Conservation (phyloP, 1,140 invertebrate genomes). For the Centruroides sculpturatus region DNA sequence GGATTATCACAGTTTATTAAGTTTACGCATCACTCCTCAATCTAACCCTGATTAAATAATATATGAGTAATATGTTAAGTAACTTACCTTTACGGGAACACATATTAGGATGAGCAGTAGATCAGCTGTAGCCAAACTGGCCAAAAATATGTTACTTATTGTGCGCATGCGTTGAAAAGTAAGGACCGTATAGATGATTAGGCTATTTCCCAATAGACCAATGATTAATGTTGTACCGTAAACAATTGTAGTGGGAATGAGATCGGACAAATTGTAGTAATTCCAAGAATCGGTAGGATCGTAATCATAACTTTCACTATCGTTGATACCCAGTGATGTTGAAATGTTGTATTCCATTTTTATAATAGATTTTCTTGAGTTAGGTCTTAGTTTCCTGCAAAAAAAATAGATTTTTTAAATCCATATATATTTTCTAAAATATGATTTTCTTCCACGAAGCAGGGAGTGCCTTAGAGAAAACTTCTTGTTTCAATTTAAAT, state of each 20-base stretch:
- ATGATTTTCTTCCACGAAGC: too few relatives aligned
- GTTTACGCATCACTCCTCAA: too few relatives aligned
- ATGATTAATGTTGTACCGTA: constrained; percentile 46
- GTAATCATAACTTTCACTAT: constrained; percentile 25
- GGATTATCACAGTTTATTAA: too few relatives aligned
- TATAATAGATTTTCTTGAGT: too few relatives aligned
- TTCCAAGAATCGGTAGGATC: constrained; percentile 30
- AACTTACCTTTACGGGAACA: constrained; percentile 54
- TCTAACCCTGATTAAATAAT: too few relatives aligned
- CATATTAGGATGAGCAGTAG: constrained; percentile 53
- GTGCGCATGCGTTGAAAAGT: constrained; percentile 37
- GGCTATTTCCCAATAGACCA: constrained; percentile 43
- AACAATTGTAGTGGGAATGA: constrained; percentile 42
- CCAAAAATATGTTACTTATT: constrained; percentile 55
- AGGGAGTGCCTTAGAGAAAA: too few relatives aligned
- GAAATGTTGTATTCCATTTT: too few relatives aligned
- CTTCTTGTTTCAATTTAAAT: too few relatives aligned
- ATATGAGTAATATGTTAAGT: background rate
- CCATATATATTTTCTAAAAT: too few relatives aligned
- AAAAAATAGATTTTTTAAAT: too few relatives aligned
- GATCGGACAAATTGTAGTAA: constrained; percentile 37
- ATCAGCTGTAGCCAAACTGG: constrained; percentile 52
- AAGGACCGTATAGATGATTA: constrained; percentile 38
- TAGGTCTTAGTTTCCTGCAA: too few relatives aligned
- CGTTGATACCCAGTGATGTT: background rate